Evolutionary conservation across 2,888 invertebrate species (phyloP).

Genomic region (Epirrita christyi): DNA sequence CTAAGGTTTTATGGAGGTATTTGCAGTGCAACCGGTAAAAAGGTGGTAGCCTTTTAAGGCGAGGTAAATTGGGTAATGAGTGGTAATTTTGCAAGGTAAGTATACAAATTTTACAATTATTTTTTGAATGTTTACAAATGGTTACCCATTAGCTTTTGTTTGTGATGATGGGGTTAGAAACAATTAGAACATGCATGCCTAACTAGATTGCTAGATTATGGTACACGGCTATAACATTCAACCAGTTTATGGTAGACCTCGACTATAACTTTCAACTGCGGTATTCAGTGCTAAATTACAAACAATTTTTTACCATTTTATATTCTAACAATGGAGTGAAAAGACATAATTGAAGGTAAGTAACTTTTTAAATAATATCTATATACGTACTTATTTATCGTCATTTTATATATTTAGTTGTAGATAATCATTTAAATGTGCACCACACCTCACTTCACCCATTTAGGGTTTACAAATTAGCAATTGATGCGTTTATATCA

Average conservation of each 20-base stretch:
- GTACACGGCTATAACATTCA: constrained; percentile 42
- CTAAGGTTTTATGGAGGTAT: constrained; percentile 63
- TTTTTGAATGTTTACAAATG: constrained; percentile 48
- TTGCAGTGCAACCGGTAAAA: constrained; percentile 79
- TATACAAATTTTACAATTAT: constrained; percentile 49
- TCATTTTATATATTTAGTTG: constrained; percentile 54
- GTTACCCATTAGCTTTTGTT: constrained; percentile 62
- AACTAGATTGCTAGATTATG: constrained; percentile 45
- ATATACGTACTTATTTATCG: constrained; percentile 28
- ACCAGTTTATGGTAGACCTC: constrained; percentile 41
- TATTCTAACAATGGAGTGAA: constrained; percentile 63
- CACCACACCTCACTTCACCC: constrained; percentile 63
- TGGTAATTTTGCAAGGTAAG: constrained; percentile 60
- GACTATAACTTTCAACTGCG: constrained; percentile 45
- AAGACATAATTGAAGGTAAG: constrained; percentile 64
- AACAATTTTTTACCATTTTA: constrained; percentile 31
- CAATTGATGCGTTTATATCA: constrained; percentile 44
- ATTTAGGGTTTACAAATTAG: constrained; percentile 47
- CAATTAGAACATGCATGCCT: constrained; percentile 68
- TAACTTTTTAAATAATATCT: constrained; percentile 48
- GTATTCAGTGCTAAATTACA: constrained; percentile 57
- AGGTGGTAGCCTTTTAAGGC: constrained; percentile 77
- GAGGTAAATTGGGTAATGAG: constrained; percentile 60
- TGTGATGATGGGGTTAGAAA: constrained; percentile 66
- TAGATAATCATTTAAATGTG: constrained; percentile 53